Evolutionary conservation across 2,888 invertebrate species (phyloP), one percentile per base, ranked within the genome.

Genomic region (Tricholauxania praeusta): DNA sequence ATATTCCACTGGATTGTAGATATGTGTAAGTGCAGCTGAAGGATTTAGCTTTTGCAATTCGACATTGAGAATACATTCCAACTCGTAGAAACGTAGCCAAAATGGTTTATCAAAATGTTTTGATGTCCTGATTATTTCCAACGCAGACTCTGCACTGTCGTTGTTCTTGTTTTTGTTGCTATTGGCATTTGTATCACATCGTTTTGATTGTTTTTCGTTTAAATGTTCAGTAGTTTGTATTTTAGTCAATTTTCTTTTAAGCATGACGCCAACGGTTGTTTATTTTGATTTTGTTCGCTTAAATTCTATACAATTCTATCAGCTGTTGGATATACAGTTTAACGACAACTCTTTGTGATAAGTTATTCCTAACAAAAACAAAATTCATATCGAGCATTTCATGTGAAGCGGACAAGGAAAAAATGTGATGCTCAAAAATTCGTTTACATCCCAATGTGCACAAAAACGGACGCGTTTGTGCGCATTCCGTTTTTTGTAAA

Each of bases 1-100:
- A 87, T 98, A 97, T 75, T 93, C 91, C 52, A 96, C 88, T 0
- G 97, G 96, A 89, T 95, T 96, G 83, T 98, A 97, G 32, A 94
- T 89, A 82, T 84, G 82, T 0, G 76, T 77, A 15, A 87, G 82
- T 7, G 75, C 65, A 5, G 32, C 1, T 49, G 77, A 74, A 1
- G 76, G 57, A 12, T 32, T 47, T 12, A 72, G 77, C 1, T 5
- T 48, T 10, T 60, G 48, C 10, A 79, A 57, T 15, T 77, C 76
- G 2, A 65, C 75, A 74, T 85, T 86, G 1, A 87, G 74, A 6
- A 77, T 19, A 14, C 77, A 76, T 75, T 87, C 87, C 51, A 83
- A 78, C 22, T 81, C 77, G 55, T 82, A 84, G 57, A 87, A 84
- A 47, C 70, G 77, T 57, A 79, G 78, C 86, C 86, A 87, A 39